Evolutionary conservation across 1,140 invertebrate species (phyloP).

Genomic region (Philopotamus ludificatus): DNA sequence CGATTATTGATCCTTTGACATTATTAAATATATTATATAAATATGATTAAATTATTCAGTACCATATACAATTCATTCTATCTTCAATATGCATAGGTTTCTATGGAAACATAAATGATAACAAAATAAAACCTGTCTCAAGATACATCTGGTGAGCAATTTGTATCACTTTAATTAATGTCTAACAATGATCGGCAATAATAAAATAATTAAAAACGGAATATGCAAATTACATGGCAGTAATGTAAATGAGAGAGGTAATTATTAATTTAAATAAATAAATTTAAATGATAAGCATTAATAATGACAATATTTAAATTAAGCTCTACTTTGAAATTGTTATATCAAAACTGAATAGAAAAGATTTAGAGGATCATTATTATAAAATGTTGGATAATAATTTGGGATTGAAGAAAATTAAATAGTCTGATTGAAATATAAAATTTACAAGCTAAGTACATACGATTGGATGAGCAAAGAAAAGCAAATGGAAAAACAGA

Average conservation of each 20-base stretch:
- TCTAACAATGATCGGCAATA: neutral
- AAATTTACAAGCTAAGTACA: slow-evolving; percentile 13
- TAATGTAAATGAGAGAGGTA: slow-evolving; percentile 5
- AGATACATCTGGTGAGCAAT: too few relatives aligned
- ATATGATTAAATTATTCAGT: neutral
- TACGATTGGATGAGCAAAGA: neutral
- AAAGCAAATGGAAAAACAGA: neutral
- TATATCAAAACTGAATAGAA: slow-evolving; percentile 14
- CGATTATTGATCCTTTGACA: too few relatives aligned
- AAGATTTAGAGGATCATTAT: slow-evolving; percentile 21
- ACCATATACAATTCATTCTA: neutral
- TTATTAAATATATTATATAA: neutral
- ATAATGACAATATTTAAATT: neutral
- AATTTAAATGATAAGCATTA: neutral
- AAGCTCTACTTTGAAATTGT: slow-evolving; percentile 10
- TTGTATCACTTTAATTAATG: too few relatives aligned
- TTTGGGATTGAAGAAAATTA: slow-evolving; percentile 8
- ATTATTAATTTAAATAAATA: neutral
- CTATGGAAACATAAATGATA: neutral
- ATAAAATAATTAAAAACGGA: neutral
- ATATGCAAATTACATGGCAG: slow-evolving; percentile 14
- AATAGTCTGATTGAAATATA: slow-evolving; percentile 10
- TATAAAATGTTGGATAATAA: slow-evolving; percentile 15
- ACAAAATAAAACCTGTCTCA: too few relatives aligned
- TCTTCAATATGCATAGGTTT: neutral